Conservation (phyloP, 2,797 vertebrate genomes). For the Platalea minor region DNA sequence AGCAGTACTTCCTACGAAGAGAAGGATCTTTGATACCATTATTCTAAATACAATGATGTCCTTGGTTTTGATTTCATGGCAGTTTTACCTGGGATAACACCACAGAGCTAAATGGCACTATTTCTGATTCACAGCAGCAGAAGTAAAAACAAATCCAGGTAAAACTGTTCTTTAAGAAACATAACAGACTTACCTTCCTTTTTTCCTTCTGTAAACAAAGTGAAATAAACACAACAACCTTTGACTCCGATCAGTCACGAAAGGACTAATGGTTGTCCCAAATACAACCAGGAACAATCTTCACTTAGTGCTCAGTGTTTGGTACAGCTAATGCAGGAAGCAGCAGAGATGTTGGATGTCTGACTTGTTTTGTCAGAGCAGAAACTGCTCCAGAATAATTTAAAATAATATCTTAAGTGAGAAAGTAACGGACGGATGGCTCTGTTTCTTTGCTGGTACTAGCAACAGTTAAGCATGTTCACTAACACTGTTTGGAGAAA, state of each 20-base stretch:
- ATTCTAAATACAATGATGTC: not conserved
- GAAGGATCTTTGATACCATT: not conserved
- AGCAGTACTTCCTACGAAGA: not conserved
- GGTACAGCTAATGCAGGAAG: not conserved
- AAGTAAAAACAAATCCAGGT: not conserved
- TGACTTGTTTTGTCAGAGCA: not conserved
- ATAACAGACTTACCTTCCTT: not conserved
- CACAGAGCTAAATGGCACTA: not conserved
- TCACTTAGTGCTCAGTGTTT: not conserved
- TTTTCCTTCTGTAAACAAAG: not conserved
- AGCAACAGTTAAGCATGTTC: not conserved
- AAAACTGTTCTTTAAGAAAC: not conserved
- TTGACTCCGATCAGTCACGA: not conserved
- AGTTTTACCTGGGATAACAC: not conserved
- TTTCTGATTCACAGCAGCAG: not conserved
- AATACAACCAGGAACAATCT: not conserved
- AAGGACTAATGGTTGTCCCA: not conserved
- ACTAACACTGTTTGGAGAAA: not conserved
- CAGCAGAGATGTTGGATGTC: not conserved
- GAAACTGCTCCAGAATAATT: not conserved
- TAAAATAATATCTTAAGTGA: not conserved
- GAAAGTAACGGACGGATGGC: not conserved
- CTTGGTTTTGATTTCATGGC: not conserved
- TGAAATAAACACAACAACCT: not conserved
- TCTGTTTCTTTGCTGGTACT: not conserved